Evolutionary conservation across 2,888 invertebrate species (phyloP).

Genomic region (Monoplex corrugatus): DNA sequence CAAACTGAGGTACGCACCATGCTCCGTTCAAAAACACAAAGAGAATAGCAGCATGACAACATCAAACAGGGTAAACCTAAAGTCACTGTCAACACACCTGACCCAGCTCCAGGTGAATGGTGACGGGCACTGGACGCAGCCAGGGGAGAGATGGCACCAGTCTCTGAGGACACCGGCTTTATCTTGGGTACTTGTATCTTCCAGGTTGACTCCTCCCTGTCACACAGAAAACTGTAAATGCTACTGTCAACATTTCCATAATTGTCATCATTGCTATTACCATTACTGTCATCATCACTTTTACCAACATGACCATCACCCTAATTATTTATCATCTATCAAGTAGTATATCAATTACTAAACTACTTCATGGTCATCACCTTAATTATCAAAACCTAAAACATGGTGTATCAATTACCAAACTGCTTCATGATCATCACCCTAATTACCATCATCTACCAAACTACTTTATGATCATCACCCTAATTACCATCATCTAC

Average conservation of each 20-base stretch:
- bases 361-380: slow-evolving; percentile 10
- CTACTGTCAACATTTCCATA: background rate
- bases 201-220: background rate
- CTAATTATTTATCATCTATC: background rate
- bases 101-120: too few relatives aligned
- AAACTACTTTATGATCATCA: background rate
- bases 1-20: too few relatives aligned
- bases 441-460: background rate
- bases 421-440: background rate
- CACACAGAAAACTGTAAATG: too few relatives aligned
- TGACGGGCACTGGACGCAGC: background rate
- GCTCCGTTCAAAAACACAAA: too few relatives aligned
- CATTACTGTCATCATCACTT: background rate
- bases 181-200: slow-evolving; percentile 47
- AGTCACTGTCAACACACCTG: too few relatives aligned
- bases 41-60: too few relatives aligned
- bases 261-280: background rate
- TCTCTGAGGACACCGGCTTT: slow-evolving; percentile 12
- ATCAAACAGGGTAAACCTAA: too few relatives aligned
- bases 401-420: too few relatives aligned
- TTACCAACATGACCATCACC: background rate
- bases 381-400: too few relatives aligned
- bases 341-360: background rate
- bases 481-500: too few relatives aligned
- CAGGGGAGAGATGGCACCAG: slow-evolving; percentile 48